Percentiles rank a stretch among this genome's conserved stretches.
phyloP scores from a whole-genome alignment of 2,113 vertebrate species.

The Lophochroa leadbeateri region DNA sequence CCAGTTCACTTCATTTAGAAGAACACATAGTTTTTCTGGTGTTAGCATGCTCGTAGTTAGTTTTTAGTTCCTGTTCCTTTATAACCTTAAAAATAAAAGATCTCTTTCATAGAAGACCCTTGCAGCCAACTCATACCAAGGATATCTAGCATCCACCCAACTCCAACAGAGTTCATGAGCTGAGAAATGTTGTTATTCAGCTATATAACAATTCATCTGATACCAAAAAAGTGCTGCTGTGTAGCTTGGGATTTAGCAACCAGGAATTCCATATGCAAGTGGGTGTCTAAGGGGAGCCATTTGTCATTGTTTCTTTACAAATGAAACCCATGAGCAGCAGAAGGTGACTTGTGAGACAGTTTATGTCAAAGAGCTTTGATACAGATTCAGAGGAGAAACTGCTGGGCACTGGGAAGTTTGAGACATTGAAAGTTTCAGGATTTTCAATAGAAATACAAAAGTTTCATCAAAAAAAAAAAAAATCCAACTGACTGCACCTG shows the following conservation, averaged over 20 bases:
- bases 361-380: neutral
- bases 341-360: neutral
- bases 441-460: neutral
- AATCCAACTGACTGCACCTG: neutral
- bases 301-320: neutral
- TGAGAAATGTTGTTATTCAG: neutral
- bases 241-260: neutral
- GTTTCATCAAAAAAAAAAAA: neutral
- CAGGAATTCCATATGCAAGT: neutral
- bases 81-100: constrained; percentile 34
- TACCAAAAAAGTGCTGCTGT: neutral
- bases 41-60: accelerated
- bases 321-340: neutral
- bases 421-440: neutral
- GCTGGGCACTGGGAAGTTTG: neutral
- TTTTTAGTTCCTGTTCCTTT: constrained; percentile 4
- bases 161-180: neutral
- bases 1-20: neutral
- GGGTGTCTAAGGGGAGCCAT: neutral
- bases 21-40: neutral
- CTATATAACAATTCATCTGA: neutral
- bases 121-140: constrained; percentile 18
- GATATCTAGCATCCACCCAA: neutral
- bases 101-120: neutral
- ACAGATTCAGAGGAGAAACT: neutral